These are phyloP conservation scores for Cuculus canorus DNA, from an alignment of 2,797 vertebrate genomes.

Conservation along the genomic window DNA sequence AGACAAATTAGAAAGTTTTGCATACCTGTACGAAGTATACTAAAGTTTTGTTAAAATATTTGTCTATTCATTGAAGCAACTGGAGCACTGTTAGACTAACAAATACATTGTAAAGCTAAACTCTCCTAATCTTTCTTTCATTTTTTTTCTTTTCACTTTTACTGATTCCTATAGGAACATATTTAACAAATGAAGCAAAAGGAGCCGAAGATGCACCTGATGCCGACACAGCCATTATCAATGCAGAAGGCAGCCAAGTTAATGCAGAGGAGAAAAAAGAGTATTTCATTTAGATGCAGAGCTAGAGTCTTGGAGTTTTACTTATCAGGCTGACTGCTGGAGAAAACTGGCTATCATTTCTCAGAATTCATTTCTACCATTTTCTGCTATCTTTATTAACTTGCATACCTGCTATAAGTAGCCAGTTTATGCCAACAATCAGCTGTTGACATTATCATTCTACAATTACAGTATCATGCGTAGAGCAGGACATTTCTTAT, in stretches of 20 bases:
- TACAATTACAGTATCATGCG: conserved; percentile 80
- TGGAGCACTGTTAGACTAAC: background rate
- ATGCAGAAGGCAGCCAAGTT: conserved; percentile 98
- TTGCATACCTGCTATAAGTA: conserved; percentile 76
- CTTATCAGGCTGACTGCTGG: conserved; percentile 83
- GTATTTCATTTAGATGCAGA: conserved; percentile 97
- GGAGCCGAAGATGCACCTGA: conserved; percentile 98
- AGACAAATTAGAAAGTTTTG: background rate
- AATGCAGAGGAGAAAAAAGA: conserved; percentile 99
- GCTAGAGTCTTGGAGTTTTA: conserved; percentile 78
- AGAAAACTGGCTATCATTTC: conserved; percentile 87
- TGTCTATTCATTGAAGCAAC: background rate
- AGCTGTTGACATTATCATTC: conserved; percentile 81
- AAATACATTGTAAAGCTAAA: background rate
- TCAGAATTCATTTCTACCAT: conserved; percentile 82
- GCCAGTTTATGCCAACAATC: conserved; percentile 87
- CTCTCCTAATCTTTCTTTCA: background rate
- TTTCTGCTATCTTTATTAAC: conserved; percentile 80
- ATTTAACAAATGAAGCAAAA: conserved; percentile 99
- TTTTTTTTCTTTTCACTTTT: conserved; percentile 36
- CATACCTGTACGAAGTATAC: background rate
- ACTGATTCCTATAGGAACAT: conserved; percentile 86
- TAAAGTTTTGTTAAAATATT: background rate
- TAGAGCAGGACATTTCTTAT: conserved; percentile 86
- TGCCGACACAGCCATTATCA: conserved; percentile 99